Conservation (phyloP, 2,113 vertebrate species). For the Coregonus clupeaformis region DNA sequence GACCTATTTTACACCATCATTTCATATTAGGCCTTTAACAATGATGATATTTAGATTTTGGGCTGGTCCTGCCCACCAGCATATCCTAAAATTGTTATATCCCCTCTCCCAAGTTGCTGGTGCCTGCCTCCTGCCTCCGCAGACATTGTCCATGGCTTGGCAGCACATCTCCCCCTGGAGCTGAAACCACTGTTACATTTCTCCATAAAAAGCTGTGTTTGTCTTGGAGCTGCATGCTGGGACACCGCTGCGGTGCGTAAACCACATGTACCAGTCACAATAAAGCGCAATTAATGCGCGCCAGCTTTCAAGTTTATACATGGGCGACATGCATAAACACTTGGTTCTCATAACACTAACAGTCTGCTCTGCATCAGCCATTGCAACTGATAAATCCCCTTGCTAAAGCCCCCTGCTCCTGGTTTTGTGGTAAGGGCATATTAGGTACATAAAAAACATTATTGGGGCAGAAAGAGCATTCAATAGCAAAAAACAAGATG, state of each 20-base stretch:
- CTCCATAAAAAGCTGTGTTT: conserved; percentile 27
- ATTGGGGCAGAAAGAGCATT: no score
- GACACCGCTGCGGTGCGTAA: conserved; percentile 20
- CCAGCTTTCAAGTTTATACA: conserved; percentile 25
- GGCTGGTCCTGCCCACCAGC: conserved; percentile 6
- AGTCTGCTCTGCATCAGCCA: conserved; percentile 5
- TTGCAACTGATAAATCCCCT: not conserved
- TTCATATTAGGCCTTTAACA: no score
- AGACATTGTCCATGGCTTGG: not conserved
- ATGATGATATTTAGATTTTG: no score
- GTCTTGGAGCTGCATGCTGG: conserved; percentile 35
- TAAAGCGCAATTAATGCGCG: conserved; percentile 31
- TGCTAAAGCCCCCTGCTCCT: not conserved
- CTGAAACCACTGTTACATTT: not conserved
- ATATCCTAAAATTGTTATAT: conserved; percentile 27
- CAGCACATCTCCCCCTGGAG: no score
- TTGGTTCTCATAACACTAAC: conserved; percentile 10
- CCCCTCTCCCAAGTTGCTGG: conserved; percentile 13
- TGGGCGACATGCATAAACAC: conserved; percentile 9
- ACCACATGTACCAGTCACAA: conserved; percentile 26
- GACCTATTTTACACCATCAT: no score
- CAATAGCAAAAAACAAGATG: not conserved
- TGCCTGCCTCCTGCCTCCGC: no score
- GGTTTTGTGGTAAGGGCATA: not conserved
- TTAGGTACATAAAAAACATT: not conserved